phyloP scores from a whole-genome alignment of 2,797 vertebrate genomes.

The Acanthurus leucopareius region DNA sequence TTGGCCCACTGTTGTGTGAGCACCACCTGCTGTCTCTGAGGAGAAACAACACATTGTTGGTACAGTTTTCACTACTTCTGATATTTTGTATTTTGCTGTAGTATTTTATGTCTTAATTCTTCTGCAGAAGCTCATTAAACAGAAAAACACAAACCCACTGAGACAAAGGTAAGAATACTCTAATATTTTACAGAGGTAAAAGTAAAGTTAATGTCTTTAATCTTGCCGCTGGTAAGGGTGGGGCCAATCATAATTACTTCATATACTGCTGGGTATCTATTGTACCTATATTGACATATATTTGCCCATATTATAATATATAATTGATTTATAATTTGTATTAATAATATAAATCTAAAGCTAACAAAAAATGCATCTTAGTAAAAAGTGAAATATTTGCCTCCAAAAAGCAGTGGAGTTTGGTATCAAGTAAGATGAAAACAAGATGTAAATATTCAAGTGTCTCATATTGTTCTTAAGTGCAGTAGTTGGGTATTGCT shows the following conservation, averaged over 20 bases:
- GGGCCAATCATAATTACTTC: neutral
- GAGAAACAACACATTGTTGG: slow-evolving; percentile 52
- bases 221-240: neutral
- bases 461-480: no score
- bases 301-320: no score
- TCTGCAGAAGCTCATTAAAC: neutral
- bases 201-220: neutral
- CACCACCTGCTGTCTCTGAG: slow-evolving; percentile 87
- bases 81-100: neutral
- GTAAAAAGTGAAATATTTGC: neutral
- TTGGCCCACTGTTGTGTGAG: slow-evolving; percentile 82
- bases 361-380: neutral
- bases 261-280: neutral
- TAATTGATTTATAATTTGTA: neutral
- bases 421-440: no score
- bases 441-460: no score
- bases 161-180: neutral
- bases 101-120: fast-evolving
- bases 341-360: neutral
- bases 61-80: no score
- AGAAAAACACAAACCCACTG: neutral
- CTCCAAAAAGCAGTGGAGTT: no score
- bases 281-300: no score
- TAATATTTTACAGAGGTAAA: no score
- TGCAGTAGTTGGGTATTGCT: neutral